Evolutionary conservation across 2,797 vertebrate genomes (phyloP), one percentile per base, ranked within the genome.

Genomic region (Euphonia xanthogaster): DNA sequence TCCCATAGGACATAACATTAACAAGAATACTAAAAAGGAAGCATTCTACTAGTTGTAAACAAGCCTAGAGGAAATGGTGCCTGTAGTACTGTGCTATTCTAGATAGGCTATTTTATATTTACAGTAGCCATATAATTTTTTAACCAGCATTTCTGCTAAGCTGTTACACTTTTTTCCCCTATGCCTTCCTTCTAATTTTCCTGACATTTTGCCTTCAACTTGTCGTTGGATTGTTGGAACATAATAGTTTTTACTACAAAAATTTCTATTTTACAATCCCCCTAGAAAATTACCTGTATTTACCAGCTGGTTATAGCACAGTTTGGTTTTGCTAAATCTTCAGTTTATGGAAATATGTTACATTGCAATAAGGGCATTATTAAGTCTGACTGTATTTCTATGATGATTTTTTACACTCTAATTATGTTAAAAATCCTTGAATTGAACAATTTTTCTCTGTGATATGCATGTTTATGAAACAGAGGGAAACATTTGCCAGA

Each of bases 381-480:
- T 82, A 92, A 86, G 37, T 55, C 70, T 95, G 60, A 61, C 76
- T 3, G 0, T 80, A 66, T 91, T 92, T 94, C 70, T 91, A 92
- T 97, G 94, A 98, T 98, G 98, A 97, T 97, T 98, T 98, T 97
- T 98, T 98, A 98, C 98, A 97, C 97, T 82, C 91, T 97, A 84
- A 95, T 91, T 66, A 92, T 91, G 51, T 94, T 88, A 91, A 94
- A 96, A 94, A 91, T 53, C 23, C 90, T 95, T 82, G 89, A 95
- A 96, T 96, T 97, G 96, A 96, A 96, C 85, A 65, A 58, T 90
- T 96, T 95, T 96, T 94, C 61, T 95, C 66, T 95, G 77, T 98
- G 96, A 98, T 98, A 97, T 86, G 96, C 97, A 97, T 98, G 98
- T 97, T 75, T 94, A 94, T 97, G 85, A 96, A 89, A 97, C 86